Conservation (phyloP, 1,140 invertebrate genomes). For the Temnothorax curvispinosus region DNA sequence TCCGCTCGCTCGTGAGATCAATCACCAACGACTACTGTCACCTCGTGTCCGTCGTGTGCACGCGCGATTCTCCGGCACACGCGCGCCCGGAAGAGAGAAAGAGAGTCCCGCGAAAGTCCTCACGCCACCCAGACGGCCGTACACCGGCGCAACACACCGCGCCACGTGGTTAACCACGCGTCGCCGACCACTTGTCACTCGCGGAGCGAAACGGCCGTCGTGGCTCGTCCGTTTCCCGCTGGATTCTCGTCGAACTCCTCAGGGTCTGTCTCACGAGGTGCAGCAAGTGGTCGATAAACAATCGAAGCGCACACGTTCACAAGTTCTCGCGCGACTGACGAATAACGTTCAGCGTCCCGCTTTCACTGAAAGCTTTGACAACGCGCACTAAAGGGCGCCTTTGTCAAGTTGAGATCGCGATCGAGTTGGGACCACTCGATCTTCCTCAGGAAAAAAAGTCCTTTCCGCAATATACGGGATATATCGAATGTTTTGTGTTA, state of each 20-base stretch:
- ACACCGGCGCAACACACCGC: constrained; percentile 26
- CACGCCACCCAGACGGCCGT: not conserved
- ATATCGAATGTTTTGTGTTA: not conserved
- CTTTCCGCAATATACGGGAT: not conserved
- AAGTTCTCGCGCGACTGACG: not conserved
- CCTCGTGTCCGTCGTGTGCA: not conserved
- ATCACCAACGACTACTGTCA: not conserved
- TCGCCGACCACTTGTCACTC: constrained; percentile 75
- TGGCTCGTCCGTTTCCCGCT: not conserved
- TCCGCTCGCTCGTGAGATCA: not conserved
- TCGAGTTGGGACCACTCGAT: not conserved
- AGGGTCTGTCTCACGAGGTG: not conserved
- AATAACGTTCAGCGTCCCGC: constrained; percentile 5
- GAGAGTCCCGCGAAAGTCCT: constrained; percentile 42
- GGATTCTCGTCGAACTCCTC: not conserved
- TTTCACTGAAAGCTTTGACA: not conserved
- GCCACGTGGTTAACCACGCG: constrained; percentile 73
- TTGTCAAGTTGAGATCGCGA: not conserved
- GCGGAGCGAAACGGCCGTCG: constrained; percentile 12
- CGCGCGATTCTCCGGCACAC: not conserved
- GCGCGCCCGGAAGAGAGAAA: not conserved
- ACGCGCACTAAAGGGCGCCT: not conserved
- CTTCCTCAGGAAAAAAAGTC: not conserved
- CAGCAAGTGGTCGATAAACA: not conserved
- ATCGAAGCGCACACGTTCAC: constrained; percentile 27